phyloP scores from a whole-genome alignment of 2,888 invertebrate genomes.

The Habroteleia sp. region DNA sequence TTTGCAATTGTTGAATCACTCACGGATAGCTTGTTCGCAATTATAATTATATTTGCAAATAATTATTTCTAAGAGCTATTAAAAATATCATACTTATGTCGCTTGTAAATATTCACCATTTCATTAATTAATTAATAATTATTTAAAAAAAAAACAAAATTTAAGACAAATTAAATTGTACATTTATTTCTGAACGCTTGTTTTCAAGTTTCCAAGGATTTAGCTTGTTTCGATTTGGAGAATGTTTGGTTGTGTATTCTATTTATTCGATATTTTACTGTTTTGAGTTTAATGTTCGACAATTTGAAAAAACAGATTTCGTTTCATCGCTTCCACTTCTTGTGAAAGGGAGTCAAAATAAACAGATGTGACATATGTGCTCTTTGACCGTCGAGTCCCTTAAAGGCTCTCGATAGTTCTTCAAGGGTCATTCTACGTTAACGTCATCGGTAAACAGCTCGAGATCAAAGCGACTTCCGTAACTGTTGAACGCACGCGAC shows the following conservation, averaged over 20 bases:
- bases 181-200: no score
- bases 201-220: no score
- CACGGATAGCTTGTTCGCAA: no score
- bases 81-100: no score
- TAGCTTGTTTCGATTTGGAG: constrained; percentile 12
- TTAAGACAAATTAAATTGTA: no score
- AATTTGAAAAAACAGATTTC: constrained; percentile 51
- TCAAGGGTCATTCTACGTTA: constrained; percentile 48
- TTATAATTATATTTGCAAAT: no score
- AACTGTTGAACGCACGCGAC: constrained; percentile 53
- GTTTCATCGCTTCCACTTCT: constrained; percentile 51
- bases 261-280: constrained; percentile 17
- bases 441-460: constrained; percentile 50
- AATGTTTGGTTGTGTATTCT: constrained; percentile 23
- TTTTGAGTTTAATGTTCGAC: constrained; percentile 36
- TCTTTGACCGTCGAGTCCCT: constrained; percentile 46
- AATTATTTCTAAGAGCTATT: no score
- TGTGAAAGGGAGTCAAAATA: constrained; percentile 53
- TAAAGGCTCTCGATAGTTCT: constrained; percentile 46
- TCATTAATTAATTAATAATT: no score
- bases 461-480: constrained; percentile 64
- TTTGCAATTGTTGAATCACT: no score
- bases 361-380: constrained; percentile 61
- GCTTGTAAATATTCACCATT: no score
- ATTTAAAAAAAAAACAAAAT: no score